phyloP scores from a whole-genome alignment of 2,797 vertebrate species.

The Sarcoramphus papa region DNA sequence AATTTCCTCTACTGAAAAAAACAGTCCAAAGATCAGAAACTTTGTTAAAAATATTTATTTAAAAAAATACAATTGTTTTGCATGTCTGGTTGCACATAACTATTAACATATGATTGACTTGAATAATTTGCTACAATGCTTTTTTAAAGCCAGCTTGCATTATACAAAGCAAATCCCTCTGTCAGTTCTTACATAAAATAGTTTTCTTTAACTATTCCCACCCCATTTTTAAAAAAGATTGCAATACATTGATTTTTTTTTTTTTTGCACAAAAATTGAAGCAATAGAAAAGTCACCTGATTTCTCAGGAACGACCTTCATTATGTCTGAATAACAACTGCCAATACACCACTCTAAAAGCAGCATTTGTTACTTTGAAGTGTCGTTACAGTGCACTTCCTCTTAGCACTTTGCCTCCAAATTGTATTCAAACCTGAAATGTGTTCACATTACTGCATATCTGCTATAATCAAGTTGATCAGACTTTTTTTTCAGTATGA shows the following conservation, averaged over 20 bases:
- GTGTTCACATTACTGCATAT: background rate
- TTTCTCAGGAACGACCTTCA: constrained; percentile 59
- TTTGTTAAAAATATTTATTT: constrained; percentile 84
- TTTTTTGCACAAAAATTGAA: constrained; percentile 69
- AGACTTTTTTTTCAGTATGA: background rate
- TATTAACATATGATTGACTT: constrained; percentile 72
- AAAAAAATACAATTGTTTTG: constrained; percentile 81
- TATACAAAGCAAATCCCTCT: constrained; percentile 75
- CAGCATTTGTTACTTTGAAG: background rate
- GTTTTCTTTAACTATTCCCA: constrained; percentile 53
- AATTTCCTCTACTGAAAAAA: background rate
- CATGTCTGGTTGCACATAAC: constrained; percentile 73
- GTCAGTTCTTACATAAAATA: constrained; percentile 74
- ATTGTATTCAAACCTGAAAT: background rate
- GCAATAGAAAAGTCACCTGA: constrained; percentile 63
- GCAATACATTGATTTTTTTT: constrained; percentile 37
- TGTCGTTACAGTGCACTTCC: background rate
- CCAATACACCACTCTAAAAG: background rate
- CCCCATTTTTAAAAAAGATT: constrained; percentile 58
- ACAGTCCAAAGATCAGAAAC: background rate
- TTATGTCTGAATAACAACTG: background rate
- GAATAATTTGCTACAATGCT: constrained; percentile 71
- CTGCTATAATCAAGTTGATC: background rate
- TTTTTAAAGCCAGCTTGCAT: constrained; percentile 70
- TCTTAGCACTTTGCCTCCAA: background rate